phyloP scores from a whole-genome alignment of 2,113 vertebrate genomes.

The Tachuris rubrigastra region DNA sequence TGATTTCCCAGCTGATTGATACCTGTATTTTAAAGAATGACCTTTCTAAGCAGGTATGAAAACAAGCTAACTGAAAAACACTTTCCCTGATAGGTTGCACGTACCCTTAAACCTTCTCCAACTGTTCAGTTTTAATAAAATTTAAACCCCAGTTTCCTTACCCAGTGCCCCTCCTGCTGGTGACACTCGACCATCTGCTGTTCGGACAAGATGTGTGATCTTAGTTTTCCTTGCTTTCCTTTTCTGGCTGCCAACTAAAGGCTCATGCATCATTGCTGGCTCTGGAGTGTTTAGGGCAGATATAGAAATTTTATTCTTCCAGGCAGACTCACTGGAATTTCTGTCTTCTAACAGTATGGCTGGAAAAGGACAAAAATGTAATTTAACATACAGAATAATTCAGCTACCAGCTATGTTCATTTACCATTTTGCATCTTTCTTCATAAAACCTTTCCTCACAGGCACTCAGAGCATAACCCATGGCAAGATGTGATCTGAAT shows the following conservation, averaged over 20 bases:
- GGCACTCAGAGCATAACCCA: not conserved
- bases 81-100: not conserved
- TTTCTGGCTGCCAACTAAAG: conserved; percentile 97
- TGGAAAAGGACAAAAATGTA: conserved; percentile 41
- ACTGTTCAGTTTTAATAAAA: not conserved
- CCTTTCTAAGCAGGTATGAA: not conserved
- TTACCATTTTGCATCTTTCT: not conserved
- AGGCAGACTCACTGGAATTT: conserved; percentile 71
- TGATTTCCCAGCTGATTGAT: not conserved
- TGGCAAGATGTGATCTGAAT: not conserved
- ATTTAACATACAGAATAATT: not conserved
- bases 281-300: conserved; percentile 80
- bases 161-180: conserved; percentile 82
- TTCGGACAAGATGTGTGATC: conserved; percentile 96
- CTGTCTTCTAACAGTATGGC: conserved; percentile 83
- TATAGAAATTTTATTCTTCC: conserved; percentile 80
- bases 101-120: not conserved
- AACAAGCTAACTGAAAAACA: not conserved
- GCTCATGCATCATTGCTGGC: conserved; percentile 80
- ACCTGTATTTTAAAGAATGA: not conserved
- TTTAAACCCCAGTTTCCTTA: conserved; percentile 36
- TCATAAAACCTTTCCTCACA: not conserved
- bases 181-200: conserved; percentile 90
- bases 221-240: conserved; percentile 98
- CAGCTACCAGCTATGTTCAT: not conserved